Evolutionary conservation across 2,797 vertebrate genomes (phyloP).

Genomic region (Huso huso): DNA sequence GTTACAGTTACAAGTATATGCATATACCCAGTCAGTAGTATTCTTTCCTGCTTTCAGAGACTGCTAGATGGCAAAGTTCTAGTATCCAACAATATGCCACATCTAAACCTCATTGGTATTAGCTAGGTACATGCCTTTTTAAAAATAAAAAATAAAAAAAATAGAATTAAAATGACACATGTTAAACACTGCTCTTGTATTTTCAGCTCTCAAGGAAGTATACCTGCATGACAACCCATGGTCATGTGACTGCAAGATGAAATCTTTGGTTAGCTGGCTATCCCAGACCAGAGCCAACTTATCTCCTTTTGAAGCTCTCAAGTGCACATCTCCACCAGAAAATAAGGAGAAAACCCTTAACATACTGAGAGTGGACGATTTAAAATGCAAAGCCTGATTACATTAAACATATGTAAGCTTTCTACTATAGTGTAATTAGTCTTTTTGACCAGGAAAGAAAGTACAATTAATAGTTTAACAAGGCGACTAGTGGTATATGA

Average conservation of each 20-base stretch:
- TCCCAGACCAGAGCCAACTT: slow-evolving; percentile 35
- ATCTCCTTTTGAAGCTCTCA: slow-evolving; percentile 34
- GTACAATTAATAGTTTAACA: not conserved
- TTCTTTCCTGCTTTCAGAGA: no score
- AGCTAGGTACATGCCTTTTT: not conserved
- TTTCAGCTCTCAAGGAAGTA: slow-evolving; percentile 51
- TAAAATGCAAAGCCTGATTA: slow-evolving; percentile 40
- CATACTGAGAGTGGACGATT: slow-evolving; percentile 31
- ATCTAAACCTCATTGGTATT: no score
- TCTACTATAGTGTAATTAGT: not conserved
- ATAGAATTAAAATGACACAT: not conserved
- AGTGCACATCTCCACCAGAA: slow-evolving; percentile 44
- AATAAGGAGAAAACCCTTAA: slow-evolving; percentile 43
- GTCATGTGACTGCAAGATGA: slow-evolving; percentile 61
- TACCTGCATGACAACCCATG: slow-evolving; percentile 58
- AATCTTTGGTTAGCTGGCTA: slow-evolving; percentile 49
- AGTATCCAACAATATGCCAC: no score
- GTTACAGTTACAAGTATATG: no score
- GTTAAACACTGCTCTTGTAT: not conserved
- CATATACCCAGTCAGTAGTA: no score
- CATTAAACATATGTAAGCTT: not conserved
- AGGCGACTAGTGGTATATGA: not conserved
- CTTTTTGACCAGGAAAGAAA: not conserved
- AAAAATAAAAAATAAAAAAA: not conserved
- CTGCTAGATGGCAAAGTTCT: no score